Base-by-base conservation (phyloP, 2,888 invertebrate genomes). In the Andrena hattorfiana region DNA sequence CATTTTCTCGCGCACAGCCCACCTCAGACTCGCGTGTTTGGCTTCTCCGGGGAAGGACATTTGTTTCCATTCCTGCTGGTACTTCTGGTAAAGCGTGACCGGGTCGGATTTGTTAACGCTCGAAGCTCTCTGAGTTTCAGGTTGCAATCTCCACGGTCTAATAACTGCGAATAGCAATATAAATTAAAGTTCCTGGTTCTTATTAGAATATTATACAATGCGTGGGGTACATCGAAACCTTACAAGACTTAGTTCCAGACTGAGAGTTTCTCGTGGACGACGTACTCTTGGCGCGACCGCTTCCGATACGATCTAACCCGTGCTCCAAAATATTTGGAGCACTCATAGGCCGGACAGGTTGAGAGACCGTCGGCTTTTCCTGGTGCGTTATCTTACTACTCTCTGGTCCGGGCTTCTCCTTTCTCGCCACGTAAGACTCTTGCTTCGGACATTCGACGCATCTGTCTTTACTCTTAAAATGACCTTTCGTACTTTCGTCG, bases 1-100 rank as follows among this genome's bases (percentile, higher is more conserved):
- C 95, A 97, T 95, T 94, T 96, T 96, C 91, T 96, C 96, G 68
- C 97, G 94, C 16, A 97, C 95, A 86, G 95, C 95, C 97, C 97
- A 97, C 82, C 97, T 95, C 28, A 97, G 91, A 48, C 96, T 96
- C 0, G 95, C 93, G 94, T 96, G 96, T 76, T 95, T 94, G 87
- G 96, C 96, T 92, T 97, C 97, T 8, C 97, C 97, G 0, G 97
- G 97, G 35, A 97, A 95, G 89, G 97, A 96, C 83, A 96, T 96
- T 90, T 96, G 96, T 28, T 96, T 95, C 97, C 97, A 97, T 88
- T 96, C 94, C 48, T 95, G 94, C 87, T 96, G 96, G 91, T 97
- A 97, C 88, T 97, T 96, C 86, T 97, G 97, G 91, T 97, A 97
- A 23, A 97, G 94, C 23, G 96, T 95, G 0, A 97, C 97, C 23